Base-by-base conservation (phyloP, 2,113 vertebrate genomes). In the Redunca redunca region DNA sequence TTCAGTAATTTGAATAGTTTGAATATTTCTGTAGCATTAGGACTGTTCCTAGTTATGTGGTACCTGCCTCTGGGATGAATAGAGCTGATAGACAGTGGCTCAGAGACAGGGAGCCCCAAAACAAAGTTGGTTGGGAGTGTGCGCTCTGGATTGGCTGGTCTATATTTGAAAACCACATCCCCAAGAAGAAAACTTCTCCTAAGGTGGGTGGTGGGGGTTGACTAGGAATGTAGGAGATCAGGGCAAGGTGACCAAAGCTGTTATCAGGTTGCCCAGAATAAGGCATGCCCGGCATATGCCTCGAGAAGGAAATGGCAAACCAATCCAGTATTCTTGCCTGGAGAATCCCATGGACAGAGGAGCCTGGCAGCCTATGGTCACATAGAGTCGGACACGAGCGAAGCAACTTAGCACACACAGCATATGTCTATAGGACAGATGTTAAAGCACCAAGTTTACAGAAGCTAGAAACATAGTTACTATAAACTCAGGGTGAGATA, bases 321-420 rank as follows among this genome's bases (percentile, higher is more conserved):
- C 67, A 40, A 12, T 40, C 67, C 21, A 74, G n/a, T 23, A 74
- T 40, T 21, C 67, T 74, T 40, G 10, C 67, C n/a, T 74, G 67
- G n/a, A 74, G 67, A 40, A 74, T 40, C n/a, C 67, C 67, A 23
- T 40, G 67, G 19, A 40, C 67, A 74, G 19, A 74, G 67, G n/a
- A 40, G 19, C 5, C 67, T 74, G 19, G n/a, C 6, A 8, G 60
- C 14, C 30, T 62, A 7, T 33, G 30, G 67, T 74, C n/a, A 23
- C 19, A 40, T 12, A 40, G 67, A 74, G n/a, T 71, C 0, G 0
- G 19, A 40, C n/a, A 74, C 0, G 2, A 74, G n/a, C 0, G 5
- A 40, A 74, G n/a, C 36, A 40, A 12, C 21, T 40, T 40, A 10
- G 10, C 10, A 17, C 40, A 23, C 33, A 77, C 33, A 40, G 21